phyloP scores from a whole-genome alignment of 2,797 vertebrate genomes.

The Nannoperca obscura region DNA sequence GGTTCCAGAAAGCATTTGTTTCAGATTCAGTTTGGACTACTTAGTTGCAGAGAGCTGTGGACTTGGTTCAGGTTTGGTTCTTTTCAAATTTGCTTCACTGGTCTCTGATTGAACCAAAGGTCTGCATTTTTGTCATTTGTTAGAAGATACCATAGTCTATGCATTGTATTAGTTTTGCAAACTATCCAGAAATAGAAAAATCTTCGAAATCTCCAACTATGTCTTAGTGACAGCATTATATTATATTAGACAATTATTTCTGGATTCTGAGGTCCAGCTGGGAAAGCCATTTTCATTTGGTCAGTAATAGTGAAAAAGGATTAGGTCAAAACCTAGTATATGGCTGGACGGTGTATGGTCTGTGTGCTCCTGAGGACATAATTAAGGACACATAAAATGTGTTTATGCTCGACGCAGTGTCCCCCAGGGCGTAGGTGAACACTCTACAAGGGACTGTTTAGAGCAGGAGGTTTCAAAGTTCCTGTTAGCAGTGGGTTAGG shows the following conservation, averaged over 20 bases:
- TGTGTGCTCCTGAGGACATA: no score
- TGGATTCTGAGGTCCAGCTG: constrained; percentile 1
- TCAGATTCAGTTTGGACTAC: background rate
- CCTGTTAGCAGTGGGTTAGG: background rate
- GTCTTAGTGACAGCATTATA: background rate
- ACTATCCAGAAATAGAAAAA: background rate
- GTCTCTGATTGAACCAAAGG: background rate
- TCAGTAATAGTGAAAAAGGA: background rate
- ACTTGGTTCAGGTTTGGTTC: background rate
- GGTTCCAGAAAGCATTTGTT: background rate
- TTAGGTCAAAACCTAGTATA: no score
- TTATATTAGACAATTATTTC: background rate
- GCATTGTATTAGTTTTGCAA: background rate
- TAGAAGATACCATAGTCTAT: background rate
- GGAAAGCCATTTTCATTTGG: background rate
- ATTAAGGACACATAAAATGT: no score
- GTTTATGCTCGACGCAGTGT: no score
- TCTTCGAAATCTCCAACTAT: constrained; percentile 15
- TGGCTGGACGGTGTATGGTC: no score
- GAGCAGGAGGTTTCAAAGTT: no score
- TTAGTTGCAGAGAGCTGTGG: background rate
- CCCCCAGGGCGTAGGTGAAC: no score
- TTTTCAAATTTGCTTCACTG: background rate
- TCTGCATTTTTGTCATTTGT: background rate
- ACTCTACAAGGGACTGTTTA: no score